A percentile compares a stretch with the other conserved stretches of the same genome.
Evolutionary conservation across 1,140 invertebrate genomes (phyloP).

Genomic region (Goniozus legneri): DNA sequence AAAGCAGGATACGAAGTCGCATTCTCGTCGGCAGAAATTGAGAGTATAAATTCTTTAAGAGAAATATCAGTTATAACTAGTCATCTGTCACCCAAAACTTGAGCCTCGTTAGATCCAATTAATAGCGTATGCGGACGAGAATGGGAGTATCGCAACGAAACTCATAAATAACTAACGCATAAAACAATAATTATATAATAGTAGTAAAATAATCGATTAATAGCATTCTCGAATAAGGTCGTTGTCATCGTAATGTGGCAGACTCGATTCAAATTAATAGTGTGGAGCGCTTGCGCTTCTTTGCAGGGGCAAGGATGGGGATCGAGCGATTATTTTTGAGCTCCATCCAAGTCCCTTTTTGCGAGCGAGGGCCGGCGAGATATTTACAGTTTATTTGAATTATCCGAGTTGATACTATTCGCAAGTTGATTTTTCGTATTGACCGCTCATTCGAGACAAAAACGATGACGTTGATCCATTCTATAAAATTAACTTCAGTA

Average conservation of each 20-base stretch:
- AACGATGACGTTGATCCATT: too few species aligned
- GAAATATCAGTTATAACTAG: too few species aligned
- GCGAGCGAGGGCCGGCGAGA: conserved; percentile 28
- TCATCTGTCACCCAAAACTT: too few species aligned
- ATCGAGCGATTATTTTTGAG: conserved; percentile 16
- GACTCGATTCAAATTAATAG: too few species aligned
- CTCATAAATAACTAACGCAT: conserved; percentile 49
- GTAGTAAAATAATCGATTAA: conserved; percentile 28
- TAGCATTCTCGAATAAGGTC: conserved; percentile 27
- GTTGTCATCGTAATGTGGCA: conserved; percentile 32
- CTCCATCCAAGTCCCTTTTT: conserved; percentile 22
- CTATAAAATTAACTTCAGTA: too few species aligned
- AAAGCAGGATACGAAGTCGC: conserved; percentile 41
- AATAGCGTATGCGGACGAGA: conserved; percentile 27
- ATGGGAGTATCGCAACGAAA: conserved; percentile 40
- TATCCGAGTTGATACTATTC: too few species aligned
- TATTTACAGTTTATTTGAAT: conserved; percentile 38
- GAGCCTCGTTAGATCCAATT: conserved; percentile 4
- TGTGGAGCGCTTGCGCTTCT: too few species aligned
- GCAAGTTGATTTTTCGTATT: too few species aligned
- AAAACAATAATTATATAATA: conserved; percentile 44
- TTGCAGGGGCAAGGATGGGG: conserved; percentile 30
- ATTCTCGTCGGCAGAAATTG: conserved; percentile 35
- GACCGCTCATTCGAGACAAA: conserved; percentile 13
- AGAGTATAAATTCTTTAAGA: too few species aligned